Base-by-base conservation (phyloP, 2,113 vertebrate genomes). In the Isurus oxyrinchus region DNA sequence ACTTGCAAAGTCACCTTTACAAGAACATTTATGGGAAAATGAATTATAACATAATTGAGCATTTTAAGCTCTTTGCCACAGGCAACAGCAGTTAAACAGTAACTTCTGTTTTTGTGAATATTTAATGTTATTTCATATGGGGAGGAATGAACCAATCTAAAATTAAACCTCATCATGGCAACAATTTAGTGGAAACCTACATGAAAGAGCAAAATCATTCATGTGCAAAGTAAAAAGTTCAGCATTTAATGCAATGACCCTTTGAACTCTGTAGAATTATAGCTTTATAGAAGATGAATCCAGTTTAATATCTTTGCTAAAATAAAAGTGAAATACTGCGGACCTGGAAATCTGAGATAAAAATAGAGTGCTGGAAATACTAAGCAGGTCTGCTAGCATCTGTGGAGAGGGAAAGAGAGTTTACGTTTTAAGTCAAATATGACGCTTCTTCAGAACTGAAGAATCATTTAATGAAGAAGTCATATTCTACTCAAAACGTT, bases 11-110 rank as follows among this genome's bases (percentile, higher is more conserved):
- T 72, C 94, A 95, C 44, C 67, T 95, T 72, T 72, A 59, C 44
- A 95, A 72, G 67, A 49, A 49, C 40, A 76, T 72, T 95, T 72
- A 95, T 55, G 67, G 44, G 67, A 95, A 95, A 95, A 72, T 55
- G 40, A 53, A 95, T 69, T 95, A 31, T 72, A 53, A 55, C 94
- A 95, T 95, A 53, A 76, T 72, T 72, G 66, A 55, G 49, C 25
- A 95, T 55, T 95, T 31, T 95, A 95, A 72, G 94, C 4, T 19
- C 66, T 69, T 35, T 94, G 59, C 90, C 90, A 63, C 90, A 53
- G 66, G 66, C 66, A 95, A 55, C 69, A 5, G 25, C 63, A 55
- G 94, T 76, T 95, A 95, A 67, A 69, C 94, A 95, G 49, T 72
- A 95, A 95, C 94, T 72, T 72, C 49, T 69, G 40, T n/a, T 72